Conservation (phyloP, 2,888 invertebrate species). For the Pandemis corylana region DNA sequence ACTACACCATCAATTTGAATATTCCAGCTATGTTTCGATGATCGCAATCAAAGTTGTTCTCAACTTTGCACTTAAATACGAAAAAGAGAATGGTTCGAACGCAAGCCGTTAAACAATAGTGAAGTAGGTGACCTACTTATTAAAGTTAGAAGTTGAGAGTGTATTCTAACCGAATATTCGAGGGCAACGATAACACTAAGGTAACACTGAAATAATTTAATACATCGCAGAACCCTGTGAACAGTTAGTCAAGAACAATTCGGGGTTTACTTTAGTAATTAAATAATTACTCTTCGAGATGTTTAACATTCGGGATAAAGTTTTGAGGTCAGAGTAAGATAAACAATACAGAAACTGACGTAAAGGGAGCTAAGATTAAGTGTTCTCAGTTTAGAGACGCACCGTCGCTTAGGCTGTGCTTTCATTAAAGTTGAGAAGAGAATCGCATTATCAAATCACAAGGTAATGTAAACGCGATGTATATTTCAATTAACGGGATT, state of each 20-base stretch:
- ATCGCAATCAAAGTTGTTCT: too few relatives aligned
- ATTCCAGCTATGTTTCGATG: too few relatives aligned
- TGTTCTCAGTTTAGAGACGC: neutral
- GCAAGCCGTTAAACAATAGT: neutral
- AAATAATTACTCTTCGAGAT: constrained; percentile 21
- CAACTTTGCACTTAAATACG: too few relatives aligned
- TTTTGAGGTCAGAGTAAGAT: constrained; percentile 8
- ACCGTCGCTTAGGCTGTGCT: too few relatives aligned
- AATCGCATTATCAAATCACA: too few relatives aligned
- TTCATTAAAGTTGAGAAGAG: too few relatives aligned
- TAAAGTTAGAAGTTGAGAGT: neutral
- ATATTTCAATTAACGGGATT: too few relatives aligned
- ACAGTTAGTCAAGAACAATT: neutral
- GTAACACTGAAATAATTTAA: constrained; percentile 8
- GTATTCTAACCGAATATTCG: neutral
- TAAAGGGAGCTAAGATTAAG: neutral
- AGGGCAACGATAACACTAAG: neutral
- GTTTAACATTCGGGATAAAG: constrained; percentile 5
- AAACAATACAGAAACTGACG: neutral
- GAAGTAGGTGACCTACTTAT: neutral
- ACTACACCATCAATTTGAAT: too few relatives aligned
- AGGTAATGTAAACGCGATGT: too few relatives aligned
- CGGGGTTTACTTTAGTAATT: constrained; percentile 2
- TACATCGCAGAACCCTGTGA: neutral
- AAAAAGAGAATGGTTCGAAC: too few relatives aligned